These are phyloP conservation scores for Leguminivora glycinivorella DNA, from an alignment of 1,140 invertebrate genomes.

Conservation along the genomic window DNA sequence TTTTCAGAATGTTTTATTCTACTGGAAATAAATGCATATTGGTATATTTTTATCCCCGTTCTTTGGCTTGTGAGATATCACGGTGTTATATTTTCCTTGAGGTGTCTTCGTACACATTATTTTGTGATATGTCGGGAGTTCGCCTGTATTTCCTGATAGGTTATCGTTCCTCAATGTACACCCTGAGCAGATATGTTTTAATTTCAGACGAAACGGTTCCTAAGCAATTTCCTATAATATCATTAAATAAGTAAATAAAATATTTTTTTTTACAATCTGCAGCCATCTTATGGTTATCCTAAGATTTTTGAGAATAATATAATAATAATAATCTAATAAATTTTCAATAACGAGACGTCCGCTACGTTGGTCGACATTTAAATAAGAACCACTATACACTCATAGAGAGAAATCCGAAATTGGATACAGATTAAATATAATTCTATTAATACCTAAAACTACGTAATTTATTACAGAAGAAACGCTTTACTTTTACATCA, in stretches of 20 bases:
- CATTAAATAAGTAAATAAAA: constrained; percentile 68
- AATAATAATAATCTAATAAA: constrained; percentile 78
- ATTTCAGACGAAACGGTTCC: constrained; percentile 55
- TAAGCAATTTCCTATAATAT: constrained; percentile 72
- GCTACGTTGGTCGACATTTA: constrained; percentile 78
- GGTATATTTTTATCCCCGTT: constrained; percentile 61
- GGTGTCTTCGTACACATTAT: constrained; percentile 51
- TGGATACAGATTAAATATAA: constrained; percentile 77
- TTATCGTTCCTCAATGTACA: constrained; percentile 49
- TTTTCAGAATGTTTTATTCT: constrained; percentile 44
- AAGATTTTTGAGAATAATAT: constrained; percentile 72
- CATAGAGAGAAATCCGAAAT: constrained; percentile 77
- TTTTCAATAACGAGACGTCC: constrained; percentile 75
- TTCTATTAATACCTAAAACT: constrained; percentile 75
- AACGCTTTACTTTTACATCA: constrained; percentile 62
- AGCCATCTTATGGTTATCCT: constrained; percentile 76
- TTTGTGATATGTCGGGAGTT: constrained; percentile 69
- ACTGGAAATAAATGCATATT: constrained; percentile 61
- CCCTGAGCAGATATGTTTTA: constrained; percentile 73
- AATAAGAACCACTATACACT: constrained; percentile 77
- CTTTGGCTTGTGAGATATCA: constrained; percentile 77
- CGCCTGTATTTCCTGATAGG: constrained; percentile 47
- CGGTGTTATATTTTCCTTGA: constrained; percentile 60
- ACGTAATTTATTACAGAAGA: constrained; percentile 72
- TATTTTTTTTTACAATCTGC: constrained; percentile 72